A percentile compares a stretch with the other conserved stretches of the same genome.
Conservation (phyloP, 2,113 vertebrate genomes). For the Hippocampus barbouri region DNA sequence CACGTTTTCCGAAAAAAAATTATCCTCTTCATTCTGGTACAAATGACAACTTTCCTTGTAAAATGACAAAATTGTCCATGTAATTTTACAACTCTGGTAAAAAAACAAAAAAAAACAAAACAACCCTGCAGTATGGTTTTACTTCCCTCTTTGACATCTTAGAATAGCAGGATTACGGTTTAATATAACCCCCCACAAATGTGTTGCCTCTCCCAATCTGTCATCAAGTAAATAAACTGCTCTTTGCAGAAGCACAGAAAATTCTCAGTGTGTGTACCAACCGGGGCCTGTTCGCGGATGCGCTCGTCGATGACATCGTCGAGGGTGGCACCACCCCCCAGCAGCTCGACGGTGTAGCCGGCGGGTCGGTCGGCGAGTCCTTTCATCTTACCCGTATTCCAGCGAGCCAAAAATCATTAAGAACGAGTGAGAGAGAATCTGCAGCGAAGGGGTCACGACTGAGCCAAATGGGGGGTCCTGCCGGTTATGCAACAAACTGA, state of each 20-base stretch:
- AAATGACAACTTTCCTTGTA: no score
- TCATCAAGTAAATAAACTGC: no score
- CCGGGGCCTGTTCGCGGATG: constrained; percentile 90
- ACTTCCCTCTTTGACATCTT: no score
- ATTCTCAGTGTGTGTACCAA: constrained; percentile 49
- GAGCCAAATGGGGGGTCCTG: constrained; percentile 90
- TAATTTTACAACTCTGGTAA: no score
- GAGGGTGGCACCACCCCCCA: constrained; percentile 88
- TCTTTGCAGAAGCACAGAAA: background rate
- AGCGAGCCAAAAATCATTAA: constrained; percentile 98
- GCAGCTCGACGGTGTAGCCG: constrained; percentile 89
- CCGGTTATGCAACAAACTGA: constrained; percentile 99
- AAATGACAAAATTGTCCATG: no score
- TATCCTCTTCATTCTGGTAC: no score
- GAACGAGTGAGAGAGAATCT: constrained; percentile 83
- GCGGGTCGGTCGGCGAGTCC: constrained; percentile 93
- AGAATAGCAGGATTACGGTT: no score
- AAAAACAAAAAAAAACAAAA: no score
- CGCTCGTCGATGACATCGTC: constrained; percentile 91
- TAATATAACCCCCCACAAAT: no score
- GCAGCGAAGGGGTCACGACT: constrained; percentile 81
- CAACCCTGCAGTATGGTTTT: no score
- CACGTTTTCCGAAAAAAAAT: no score
- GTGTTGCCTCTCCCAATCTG: no score
- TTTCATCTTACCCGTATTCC: constrained; percentile 99